phyloP scores from a whole-genome alignment of 2,113 vertebrate genomes.

The Lagopus muta region DNA sequence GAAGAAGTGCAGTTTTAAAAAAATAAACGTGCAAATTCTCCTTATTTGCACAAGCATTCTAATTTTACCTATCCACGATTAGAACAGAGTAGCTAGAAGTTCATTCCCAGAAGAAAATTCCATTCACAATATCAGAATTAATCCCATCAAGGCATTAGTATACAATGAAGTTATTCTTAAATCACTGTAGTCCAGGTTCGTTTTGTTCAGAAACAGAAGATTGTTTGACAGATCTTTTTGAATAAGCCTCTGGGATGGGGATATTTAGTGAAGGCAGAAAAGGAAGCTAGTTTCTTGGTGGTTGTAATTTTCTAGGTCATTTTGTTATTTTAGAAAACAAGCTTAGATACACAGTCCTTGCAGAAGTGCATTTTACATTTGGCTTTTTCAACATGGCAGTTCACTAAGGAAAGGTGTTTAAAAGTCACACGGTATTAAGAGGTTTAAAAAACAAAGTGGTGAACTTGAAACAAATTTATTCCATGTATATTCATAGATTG shows the following conservation, averaged over 20 bases:
- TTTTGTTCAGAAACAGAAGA: not conserved
- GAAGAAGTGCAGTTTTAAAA: not conserved
- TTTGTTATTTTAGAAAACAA: not conserved
- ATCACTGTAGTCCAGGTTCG: not conserved
- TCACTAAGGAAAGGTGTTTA: not conserved
- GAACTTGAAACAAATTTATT: not conserved
- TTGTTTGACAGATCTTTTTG: not conserved
- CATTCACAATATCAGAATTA: not conserved
- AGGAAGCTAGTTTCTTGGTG: not conserved
- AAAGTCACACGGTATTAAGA: fast-evolving
- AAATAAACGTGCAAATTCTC: not conserved
- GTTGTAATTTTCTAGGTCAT: not conserved
- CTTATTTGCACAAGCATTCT: not conserved
- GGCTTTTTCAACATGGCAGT: not conserved
- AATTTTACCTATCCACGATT: not conserved
- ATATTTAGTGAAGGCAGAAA: not conserved
- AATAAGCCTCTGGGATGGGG: not conserved
- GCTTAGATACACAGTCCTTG: not conserved
- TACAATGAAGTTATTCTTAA: not conserved
- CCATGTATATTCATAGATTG: not conserved
- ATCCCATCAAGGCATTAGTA: not conserved
- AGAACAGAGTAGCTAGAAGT: not conserved
- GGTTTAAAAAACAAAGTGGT: not conserved
- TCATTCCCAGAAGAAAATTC: not conserved
- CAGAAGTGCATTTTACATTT: not conserved